These are phyloP conservation scores for Cryptosula pallasiana DNA, from an alignment of 2,888 invertebrate genomes.

Conservation along the genomic window DNA sequence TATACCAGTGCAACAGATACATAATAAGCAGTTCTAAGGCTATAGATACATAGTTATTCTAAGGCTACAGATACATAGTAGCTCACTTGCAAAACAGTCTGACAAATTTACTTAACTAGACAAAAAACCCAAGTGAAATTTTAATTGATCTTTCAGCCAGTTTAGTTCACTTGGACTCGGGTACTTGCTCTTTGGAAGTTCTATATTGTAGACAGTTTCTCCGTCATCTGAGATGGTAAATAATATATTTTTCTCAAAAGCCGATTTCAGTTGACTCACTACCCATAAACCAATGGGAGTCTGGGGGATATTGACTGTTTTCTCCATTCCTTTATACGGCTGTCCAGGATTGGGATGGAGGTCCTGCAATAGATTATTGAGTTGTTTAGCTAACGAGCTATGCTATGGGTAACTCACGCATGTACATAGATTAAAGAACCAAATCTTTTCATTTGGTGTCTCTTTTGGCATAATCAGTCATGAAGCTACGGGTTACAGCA, in stretches of 20 bases:
- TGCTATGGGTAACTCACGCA: not conserved
- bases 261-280: not conserved
- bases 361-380: not conserved
- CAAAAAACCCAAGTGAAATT: not conserved
- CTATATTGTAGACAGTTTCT: not conserved
- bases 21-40: no score
- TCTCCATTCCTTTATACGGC: not conserved
- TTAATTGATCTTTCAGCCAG: not conserved
- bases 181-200: not conserved
- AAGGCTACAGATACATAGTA: no score
- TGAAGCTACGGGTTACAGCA: no score
- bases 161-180: not conserved
- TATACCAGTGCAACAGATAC: no score
- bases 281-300: not conserved
- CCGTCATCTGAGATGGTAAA: not conserved
- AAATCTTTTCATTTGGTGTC: no score
- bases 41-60: no score
- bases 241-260: not conserved
- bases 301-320: not conserved
- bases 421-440: no score
- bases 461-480: no score
- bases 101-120: no score
- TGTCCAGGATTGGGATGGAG: not conserved
- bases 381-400: not conserved
- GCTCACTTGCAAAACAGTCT: no score